Conservation (phyloP, 2,113 vertebrate species). For the Rutilus rutilus region DNA sequence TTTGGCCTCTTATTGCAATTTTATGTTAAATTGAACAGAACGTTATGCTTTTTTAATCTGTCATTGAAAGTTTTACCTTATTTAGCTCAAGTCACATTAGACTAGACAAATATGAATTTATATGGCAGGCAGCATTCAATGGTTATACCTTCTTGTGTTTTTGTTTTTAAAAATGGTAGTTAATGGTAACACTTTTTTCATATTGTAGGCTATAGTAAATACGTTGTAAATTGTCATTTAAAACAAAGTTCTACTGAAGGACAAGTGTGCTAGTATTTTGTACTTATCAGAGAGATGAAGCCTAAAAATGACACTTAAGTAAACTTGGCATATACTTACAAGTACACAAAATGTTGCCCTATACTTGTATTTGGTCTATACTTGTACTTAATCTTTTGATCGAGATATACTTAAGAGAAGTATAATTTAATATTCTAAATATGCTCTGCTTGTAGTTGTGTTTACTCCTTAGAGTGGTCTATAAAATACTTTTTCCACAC, state of each 20-base stretch:
- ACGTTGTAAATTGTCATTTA: background rate
- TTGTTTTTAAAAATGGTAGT: background rate
- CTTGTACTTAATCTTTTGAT: too few species aligned
- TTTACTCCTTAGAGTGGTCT: background rate
- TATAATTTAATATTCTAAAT: background rate
- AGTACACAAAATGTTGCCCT: background rate
- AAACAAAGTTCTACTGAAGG: background rate
- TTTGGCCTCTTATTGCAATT: background rate
- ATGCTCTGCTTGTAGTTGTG: background rate
- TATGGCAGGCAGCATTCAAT: background rate
- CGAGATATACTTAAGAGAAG: too few species aligned
- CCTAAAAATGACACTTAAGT: background rate
- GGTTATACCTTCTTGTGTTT: background rate
- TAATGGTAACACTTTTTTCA: background rate
- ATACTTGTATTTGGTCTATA: background rate
- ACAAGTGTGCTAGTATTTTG: background rate
- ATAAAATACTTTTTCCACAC: background rate
- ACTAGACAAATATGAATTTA: background rate
- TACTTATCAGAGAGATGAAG: background rate
- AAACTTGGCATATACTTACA: background rate
- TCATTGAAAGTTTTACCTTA: conserved; percentile 3
- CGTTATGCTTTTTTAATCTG: background rate
- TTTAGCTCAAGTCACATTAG: background rate
- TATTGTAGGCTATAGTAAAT: background rate
- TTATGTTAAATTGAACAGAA: background rate